Conservation (phyloP, 2,888 invertebrate species). For the Cyclophora punctaria region DNA sequence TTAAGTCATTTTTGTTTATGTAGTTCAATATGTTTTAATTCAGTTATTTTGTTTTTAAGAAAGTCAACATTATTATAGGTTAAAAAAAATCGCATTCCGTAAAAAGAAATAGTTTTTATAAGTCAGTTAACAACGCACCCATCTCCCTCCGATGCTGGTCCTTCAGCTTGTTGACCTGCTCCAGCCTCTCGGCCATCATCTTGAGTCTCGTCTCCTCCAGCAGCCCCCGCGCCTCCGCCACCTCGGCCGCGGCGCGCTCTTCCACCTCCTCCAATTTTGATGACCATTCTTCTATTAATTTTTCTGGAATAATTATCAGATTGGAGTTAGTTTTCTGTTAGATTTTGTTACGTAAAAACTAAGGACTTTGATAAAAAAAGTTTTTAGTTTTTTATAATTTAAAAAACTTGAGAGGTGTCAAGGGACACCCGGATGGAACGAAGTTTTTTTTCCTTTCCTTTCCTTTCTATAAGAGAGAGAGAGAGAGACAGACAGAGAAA, state of each 20-base stretch:
- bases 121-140: constrained; percentile 49
- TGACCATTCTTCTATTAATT: constrained; percentile 55
- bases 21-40: no score
- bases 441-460: no score
- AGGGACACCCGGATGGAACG: no score
- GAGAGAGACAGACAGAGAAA: no score
- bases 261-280: constrained; percentile 46
- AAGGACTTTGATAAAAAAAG: no score
- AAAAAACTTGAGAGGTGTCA: no score
- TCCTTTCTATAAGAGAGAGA: no score
- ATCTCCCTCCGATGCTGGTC: constrained; percentile 77
- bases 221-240: constrained; percentile 51
- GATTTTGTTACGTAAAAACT: no score
- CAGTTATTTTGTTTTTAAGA: no score
- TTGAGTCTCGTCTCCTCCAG: constrained; percentile 51
- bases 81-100: background rate
- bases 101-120: background rate
- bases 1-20: no score
- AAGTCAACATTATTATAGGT: background rate
- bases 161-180: constrained; percentile 61
- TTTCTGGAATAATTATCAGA: constrained; percentile 31
- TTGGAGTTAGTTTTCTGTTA: no score
- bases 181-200: constrained; percentile 53
- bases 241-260: constrained; percentile 50
- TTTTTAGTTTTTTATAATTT: no score